These are phyloP conservation scores for Cyprinodon tularosa DNA, from an alignment of 2,113 vertebrate species.

Conservation along the genomic window DNA sequence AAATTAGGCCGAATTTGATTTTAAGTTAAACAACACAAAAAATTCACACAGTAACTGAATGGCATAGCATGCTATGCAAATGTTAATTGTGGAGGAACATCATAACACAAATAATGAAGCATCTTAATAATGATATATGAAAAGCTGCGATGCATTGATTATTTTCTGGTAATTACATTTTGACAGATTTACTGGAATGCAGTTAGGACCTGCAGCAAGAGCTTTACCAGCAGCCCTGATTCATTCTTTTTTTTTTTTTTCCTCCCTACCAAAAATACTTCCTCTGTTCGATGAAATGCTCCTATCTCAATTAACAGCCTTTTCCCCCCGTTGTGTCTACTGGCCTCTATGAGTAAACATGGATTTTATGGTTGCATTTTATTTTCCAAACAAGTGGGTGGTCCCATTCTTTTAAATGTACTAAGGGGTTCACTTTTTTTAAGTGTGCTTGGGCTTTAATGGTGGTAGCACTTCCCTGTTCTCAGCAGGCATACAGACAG, in stretches of 20 bases:
- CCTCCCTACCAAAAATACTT: slow-evolving; percentile 25
- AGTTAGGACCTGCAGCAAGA: slow-evolving; percentile 36
- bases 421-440: slow-evolving; percentile 48
- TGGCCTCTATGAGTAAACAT: slow-evolving; percentile 52
- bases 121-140: background rate
- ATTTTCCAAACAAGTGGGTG: slow-evolving; percentile 63
- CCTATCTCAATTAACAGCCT: slow-evolving; percentile 50
- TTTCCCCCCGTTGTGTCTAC: slow-evolving; percentile 32
- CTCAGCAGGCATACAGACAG: slow-evolving; percentile 41
- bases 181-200: slow-evolving; percentile 19
- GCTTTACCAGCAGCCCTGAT: slow-evolving; percentile 37
- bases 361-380: slow-evolving; percentile 56
- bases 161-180: background rate
- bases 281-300: slow-evolving; percentile 37
- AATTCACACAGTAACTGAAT: background rate
- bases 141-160: background rate
- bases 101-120: background rate
- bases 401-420: slow-evolving; percentile 35
- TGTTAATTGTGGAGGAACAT: background rate
- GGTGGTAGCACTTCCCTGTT: slow-evolving; percentile 41
- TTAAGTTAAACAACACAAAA: slow-evolving; percentile 9
- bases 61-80: background rate
- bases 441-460: slow-evolving; percentile 54
- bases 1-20: background rate
- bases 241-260: slow-evolving; percentile 54